Evolutionary conservation across 2,888 invertebrate species (phyloP).

Genomic region (Xestia ashworthii): DNA sequence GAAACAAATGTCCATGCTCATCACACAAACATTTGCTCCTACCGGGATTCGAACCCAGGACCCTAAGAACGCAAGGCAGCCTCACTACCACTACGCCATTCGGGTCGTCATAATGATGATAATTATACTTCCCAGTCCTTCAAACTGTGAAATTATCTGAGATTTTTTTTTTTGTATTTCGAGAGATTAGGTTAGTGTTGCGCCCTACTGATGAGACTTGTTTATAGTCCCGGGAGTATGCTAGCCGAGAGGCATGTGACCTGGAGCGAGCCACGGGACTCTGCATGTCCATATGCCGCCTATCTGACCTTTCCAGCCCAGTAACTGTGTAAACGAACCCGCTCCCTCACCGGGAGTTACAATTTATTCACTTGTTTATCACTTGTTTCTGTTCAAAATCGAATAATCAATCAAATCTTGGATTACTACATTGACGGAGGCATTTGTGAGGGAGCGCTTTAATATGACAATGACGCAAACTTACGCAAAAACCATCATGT

Average conservation of each 20-base stretch:
- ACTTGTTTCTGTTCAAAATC: neutral
- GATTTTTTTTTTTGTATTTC: no score
- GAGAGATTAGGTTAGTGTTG: neutral
- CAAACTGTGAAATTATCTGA: no score
- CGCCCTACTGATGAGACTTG: neutral
- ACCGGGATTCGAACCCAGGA: no score
- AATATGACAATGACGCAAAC: neutral
- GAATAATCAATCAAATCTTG: neutral
- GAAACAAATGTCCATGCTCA: no score
- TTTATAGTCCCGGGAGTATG: neutral
- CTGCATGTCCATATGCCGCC: neutral
- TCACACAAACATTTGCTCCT: no score
- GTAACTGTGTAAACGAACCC: neutral
- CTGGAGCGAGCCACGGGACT: no score
- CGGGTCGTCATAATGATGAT: no score
- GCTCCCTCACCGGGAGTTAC: neutral
- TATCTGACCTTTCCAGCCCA: neutral
- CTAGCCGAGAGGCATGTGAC: no score
- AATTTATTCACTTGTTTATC: no score
- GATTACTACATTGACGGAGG: neutral
- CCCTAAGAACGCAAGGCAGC: no score
- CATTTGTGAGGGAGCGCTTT: neutral
- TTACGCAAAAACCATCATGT: slow-evolving; percentile 77
- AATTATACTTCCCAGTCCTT: no score
- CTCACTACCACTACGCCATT: no score